Base-by-base conservation (phyloP, 2,113 vertebrate genomes). In the Dolichotis patagonum region DNA sequence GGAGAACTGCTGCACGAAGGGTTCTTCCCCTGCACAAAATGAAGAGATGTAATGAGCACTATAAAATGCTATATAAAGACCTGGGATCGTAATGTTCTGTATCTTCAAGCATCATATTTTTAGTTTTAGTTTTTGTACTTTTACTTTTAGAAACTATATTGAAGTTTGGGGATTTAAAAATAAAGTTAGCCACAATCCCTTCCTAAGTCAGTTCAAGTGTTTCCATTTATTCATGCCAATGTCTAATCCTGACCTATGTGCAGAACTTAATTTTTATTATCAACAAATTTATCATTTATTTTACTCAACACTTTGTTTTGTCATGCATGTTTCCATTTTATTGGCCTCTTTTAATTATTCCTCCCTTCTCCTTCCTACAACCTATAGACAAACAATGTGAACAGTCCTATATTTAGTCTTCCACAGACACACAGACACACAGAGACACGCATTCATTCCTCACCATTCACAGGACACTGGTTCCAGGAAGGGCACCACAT, bases 11-110 rank as follows among this genome's bases (percentile, higher is more conserved):
- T 84, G 58, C 32, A 63, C 20, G 63, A 19, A 43, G 24, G 41
- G 22, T 78, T 43, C 41, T 43, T 58, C 81, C 14, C 38, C 41
- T 78, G 30, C 32, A 85, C 12, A 71, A 77, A 92, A 73, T 13
- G 32, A 85, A 75, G 63, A 88, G 78, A 71, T 43, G 52, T 20
- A 54, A 62, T 69, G 11, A 84, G 83, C 17, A 78, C 24, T 46
- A 24, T 82, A 71, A 58, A 91, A 93, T 32, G 67, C 35, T 38
- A 56, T 24, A 63, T 63, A 92, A 94, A 43, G 38, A 63, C 85
- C 7, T 83, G 56, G 38, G 41, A 73, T 32, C 71, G 69, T 62
- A 26, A 35, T 69, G 52, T 81, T 80, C 19, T 91, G 13, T 41
- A 52, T 71, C 35, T 80, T 86, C 17, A 52, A 58, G 41, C 32